Evolutionary conservation across 2,888 invertebrate species (phyloP), one percentile per base, ranked within the genome.

Genomic region (Dioctria linearis): DNA sequence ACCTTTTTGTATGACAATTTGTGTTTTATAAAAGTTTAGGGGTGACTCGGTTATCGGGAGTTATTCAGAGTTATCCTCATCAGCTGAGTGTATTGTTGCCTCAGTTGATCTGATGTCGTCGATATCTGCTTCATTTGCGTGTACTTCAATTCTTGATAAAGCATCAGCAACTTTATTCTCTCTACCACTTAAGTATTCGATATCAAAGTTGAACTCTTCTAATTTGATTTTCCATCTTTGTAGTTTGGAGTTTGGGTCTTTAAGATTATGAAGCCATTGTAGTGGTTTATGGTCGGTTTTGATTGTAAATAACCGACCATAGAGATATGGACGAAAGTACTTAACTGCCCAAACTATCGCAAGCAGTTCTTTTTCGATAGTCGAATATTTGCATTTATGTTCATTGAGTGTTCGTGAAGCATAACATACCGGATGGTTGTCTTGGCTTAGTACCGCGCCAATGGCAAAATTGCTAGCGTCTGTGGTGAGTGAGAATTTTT

Each of bases 171-270:
- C 25, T 25, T 0, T 25, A 25, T 25, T 25, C 25, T 25, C 25
- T 25, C 25, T 25, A 25, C 25, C 25, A 25, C 25, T 25, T 25
- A 25, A 25, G 0, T 25, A 25, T 25, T 25, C 25, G 1, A 25
- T 25, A 25, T 25, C 25, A 25, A 25, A 25, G 25, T 25, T 25
- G 25, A 25, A 25, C 25, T 25, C 25, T 5, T 82, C 46, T 84
- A 86, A 81, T 81, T 85, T 65, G 86, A 83, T 6, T 85, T 76
- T 82, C 88, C 87, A 89, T 3, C 87, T 75, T 11, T 85, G 86
- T 9, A 87, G 81, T 80, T 87, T 85, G 0, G 86, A 86, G 51
- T 25, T 25, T 25, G 25, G 25, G 0, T 25, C 25, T 25, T 25
- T 25, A 25, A 25, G 25, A 25, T 25, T 25, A 25, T 86, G 86